Evolutionary conservation across 2,797 vertebrate species (phyloP).

Genomic region (Tadarida brasiliensis): DNA sequence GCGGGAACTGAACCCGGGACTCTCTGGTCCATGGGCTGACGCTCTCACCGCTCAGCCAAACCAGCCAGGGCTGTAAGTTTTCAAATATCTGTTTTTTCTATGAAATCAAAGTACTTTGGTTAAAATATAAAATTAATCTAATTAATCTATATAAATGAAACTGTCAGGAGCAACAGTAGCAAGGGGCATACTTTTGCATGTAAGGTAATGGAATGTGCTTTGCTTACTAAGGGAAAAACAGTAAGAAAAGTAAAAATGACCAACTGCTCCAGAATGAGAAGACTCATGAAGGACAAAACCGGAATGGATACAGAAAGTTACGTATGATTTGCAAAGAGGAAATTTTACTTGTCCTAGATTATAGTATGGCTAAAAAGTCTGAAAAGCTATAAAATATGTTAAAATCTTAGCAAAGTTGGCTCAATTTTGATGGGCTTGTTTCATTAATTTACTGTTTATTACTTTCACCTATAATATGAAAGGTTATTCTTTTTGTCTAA

Average conservation of each 20-base stretch:
- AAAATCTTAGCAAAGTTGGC: not conserved
- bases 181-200: not conserved
- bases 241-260: not conserved
- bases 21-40: no score
- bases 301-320: not conserved
- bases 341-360: not conserved
- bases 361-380: not conserved
- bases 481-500: not conserved
- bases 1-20: no score
- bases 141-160: not conserved
- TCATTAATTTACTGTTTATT: constrained; percentile 1
- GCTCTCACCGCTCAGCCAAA: no score
- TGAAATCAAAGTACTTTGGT: constrained; percentile 31
- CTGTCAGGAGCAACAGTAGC: not conserved
- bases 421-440: not conserved
- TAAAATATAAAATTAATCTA: not conserved
- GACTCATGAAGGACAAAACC: not conserved
- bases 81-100: constrained; percentile 16
- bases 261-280: not conserved
- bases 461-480: not conserved
- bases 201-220: not conserved
- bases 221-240: not conserved
- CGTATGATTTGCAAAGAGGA: not conserved
- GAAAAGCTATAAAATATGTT: not conserved
- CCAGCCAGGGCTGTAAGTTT: no score